Percentiles rank a stretch among this genome's conserved stretches.
Evolutionary conservation across 2,888 invertebrate genomes (phyloP).

Genomic region (Steromphala cineraria): DNA sequence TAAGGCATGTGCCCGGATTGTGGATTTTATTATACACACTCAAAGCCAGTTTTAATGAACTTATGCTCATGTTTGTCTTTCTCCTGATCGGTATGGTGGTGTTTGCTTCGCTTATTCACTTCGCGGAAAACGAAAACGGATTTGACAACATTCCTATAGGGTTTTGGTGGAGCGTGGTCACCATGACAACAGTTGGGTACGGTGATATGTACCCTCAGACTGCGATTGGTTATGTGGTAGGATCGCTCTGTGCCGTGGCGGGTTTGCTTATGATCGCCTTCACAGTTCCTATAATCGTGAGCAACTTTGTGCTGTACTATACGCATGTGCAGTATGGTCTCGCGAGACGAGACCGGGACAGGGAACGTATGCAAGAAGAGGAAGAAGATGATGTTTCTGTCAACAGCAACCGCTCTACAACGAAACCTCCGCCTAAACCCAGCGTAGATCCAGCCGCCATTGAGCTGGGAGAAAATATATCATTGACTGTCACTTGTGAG

Average conservation of each 20-base stretch:
- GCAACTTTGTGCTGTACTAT: conserved; percentile 72
- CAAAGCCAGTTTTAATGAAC: conserved; percentile 72
- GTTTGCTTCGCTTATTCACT: conserved; percentile 72
- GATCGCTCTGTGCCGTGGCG: conserved; percentile 68
- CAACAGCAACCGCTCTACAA: not conserved
- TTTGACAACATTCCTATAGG: conserved; percentile 72
- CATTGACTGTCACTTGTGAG: conserved; percentile 24
- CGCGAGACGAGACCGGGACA: conserved; percentile 40
- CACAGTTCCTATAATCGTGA: conserved; percentile 73
- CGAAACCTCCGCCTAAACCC: not conserved
- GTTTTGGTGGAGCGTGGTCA: conserved; percentile 73
- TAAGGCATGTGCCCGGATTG: conserved; percentile 70
- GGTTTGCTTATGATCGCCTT: conserved; percentile 72
- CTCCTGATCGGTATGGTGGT: conserved; percentile 72
- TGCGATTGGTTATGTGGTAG: conserved; percentile 67
- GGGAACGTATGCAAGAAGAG: conserved; percentile 30
- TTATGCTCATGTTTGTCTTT: conserved; percentile 71
- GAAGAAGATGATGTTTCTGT: conserved; percentile 18
- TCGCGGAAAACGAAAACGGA: conserved; percentile 63
- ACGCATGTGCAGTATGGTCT: conserved; percentile 71
- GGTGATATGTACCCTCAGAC: conserved; percentile 70
- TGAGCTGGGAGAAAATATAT: conserved; percentile 30
- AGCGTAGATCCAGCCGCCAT: conserved; percentile 22
- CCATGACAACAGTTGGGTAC: conserved; percentile 74
- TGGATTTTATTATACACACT: conserved; percentile 72